Conservation (phyloP, 2,888 invertebrate species). For the Polietes domitor region DNA sequence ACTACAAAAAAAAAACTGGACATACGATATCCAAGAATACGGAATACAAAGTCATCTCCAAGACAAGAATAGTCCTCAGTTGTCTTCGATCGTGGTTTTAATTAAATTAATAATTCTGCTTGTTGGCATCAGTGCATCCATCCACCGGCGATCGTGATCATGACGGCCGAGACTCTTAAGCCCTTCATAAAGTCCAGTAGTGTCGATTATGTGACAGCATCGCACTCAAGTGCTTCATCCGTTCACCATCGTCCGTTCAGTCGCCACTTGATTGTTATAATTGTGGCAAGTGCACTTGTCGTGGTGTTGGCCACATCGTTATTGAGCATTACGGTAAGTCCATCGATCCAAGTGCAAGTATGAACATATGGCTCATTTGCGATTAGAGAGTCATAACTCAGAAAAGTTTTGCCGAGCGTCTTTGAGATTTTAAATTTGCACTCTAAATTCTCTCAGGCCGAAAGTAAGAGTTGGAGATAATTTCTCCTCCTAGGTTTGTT, state of each 20-base stretch:
- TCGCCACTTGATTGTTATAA: constrained; percentile 71
- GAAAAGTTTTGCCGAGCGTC: too few relatives aligned
- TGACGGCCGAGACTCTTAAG: constrained; percentile 80
- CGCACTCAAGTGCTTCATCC: constrained; percentile 63
- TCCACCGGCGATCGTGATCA: constrained; percentile 60
- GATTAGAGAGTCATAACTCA: too few relatives aligned
- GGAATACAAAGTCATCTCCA: not conserved
- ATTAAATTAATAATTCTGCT: constrained; percentile 22
- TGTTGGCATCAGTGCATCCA: not conserved
- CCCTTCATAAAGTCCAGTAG: constrained; percentile 79
- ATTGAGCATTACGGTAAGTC: constrained; percentile 76
- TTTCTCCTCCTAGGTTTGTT: too few relatives aligned
- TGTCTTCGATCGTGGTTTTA: not conserved
- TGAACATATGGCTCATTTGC: too few relatives aligned
- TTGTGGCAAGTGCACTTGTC: constrained; percentile 73
- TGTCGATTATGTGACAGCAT: constrained; percentile 75
- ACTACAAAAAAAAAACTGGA: constrained; percentile 22
- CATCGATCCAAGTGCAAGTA: not conserved
- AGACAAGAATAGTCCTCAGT: not conserved
- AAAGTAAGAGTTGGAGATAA: too few relatives aligned
- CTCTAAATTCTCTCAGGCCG: too few relatives aligned
- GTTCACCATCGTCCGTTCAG: constrained; percentile 68
- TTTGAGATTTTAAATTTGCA: too few relatives aligned
- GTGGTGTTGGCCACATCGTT: constrained; percentile 73
- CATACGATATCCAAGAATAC: not conserved